Evolutionary conservation across 2,888 invertebrate species (phyloP), one percentile per base, ranked within the genome.

Genomic region (Dicyrtoma fusca): DNA sequence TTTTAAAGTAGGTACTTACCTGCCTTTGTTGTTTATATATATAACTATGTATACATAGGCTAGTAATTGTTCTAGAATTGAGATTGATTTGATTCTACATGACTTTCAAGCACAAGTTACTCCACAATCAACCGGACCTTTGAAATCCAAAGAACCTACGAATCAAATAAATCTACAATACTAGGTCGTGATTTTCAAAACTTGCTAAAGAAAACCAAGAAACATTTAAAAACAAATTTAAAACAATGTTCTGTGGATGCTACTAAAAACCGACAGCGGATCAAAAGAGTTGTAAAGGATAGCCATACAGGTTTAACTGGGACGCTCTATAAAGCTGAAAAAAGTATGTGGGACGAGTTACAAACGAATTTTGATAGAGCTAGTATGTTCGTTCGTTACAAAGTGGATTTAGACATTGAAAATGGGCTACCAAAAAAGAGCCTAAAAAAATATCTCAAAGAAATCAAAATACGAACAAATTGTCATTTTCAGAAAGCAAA

Each of bases 311-410:
- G 14, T 34, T 59, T 59, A n/a, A 59, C n/a, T 26, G n/a, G 8
- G 1, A 2, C 3, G 4, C 13, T 59, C n/a, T 6, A 11, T 34
- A 17, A 59, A 34, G 26, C 26, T 25, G 26, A 59, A 17, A 59
- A 34, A 26, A 13, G 4, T 25, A 14, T 14, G 2, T 14, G 26
- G 13, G 25, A 26, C 8, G 59, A 59, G 3, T 25, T 59, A 23
- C 26, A 59, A 59, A 14, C 14, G 11, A 59, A 59, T 59, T n/a
- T 25, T 14, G 4, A 23, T n/a, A 23, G 59, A 13, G 59, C 59
- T 13, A n/a, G 26, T 8, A 59, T 59, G 59, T 59, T 25, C 59
- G 17, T 59, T 34, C 23, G 14, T 1, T 59, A 59, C 26, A 59
- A 59, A 59, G 13, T 34, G 14, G 59, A 26, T 59, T 26, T 26